Conservation (phyloP, 2,888 invertebrate genomes). For the Drosophila borealis region DNA sequence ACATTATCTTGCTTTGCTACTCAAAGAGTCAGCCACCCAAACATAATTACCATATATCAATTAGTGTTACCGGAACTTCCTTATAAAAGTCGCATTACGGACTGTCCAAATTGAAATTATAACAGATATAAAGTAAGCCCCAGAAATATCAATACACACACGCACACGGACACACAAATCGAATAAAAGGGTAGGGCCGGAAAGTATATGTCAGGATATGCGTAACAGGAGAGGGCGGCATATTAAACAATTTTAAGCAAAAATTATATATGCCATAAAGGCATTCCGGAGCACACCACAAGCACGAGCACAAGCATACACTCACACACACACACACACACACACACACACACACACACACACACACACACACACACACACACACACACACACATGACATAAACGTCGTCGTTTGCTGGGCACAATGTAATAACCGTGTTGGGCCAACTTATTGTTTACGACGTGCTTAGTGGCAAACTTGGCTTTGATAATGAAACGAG, state of each 20-base stretch:
- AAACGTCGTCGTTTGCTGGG: slow-evolving; percentile 48
- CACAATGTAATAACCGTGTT: slow-evolving; percentile 61
- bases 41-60: slow-evolving; percentile 20
- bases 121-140: slow-evolving; percentile 67
- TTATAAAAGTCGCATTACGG: slow-evolving; percentile 47
- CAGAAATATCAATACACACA: slow-evolving; percentile 38
- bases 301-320: slow-evolving; percentile 8
- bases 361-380: slow-evolving; percentile 9
- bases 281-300: slow-evolving; percentile 48
- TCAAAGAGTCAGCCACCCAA: not conserved
- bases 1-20: too few species aligned
- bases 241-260: slow-evolving; percentile 75
- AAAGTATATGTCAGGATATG: slow-evolving; percentile 21
- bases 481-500: slow-evolving; percentile 76
- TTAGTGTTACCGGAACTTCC: slow-evolving; percentile 41
- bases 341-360: slow-evolving; percentile 11
- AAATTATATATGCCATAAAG: slow-evolving; percentile 73
- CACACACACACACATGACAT: slow-evolving; percentile 18
- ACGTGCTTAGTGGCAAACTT: slow-evolving; percentile 80
- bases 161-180: slow-evolving; percentile 8
- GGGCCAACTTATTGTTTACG: slow-evolving; percentile 80
- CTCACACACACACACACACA: slow-evolving; percentile 7
- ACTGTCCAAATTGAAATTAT: slow-evolving; percentile 69
- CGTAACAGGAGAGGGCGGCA: slow-evolving; percentile 58
- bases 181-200: slow-evolving; percentile 1